Evolutionary conservation across 2,888 invertebrate genomes (phyloP).

Genomic region (Poecilus cupreus): DNA sequence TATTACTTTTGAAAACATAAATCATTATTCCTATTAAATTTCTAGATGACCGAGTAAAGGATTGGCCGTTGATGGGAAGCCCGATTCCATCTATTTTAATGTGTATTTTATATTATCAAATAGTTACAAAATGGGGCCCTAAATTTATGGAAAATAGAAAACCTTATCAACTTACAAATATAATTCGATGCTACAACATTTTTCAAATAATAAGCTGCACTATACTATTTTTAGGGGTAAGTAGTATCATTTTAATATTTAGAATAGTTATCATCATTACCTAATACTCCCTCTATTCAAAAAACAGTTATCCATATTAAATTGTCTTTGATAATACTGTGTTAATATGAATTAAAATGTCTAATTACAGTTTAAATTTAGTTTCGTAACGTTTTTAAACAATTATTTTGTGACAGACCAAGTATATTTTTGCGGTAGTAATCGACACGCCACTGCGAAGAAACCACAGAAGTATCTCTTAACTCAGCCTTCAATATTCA

Average conservation of each 20-base stretch:
- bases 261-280: too few relatives aligned
- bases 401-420: too few relatives aligned
- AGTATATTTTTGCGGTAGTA: too few relatives aligned
- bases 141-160: conserved; percentile 81
- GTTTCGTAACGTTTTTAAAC: too few relatives aligned
- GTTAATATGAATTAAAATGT: too few relatives aligned
- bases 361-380: too few relatives aligned
- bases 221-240: conserved; percentile 82
- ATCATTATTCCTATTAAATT: not conserved
- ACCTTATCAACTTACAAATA: conserved; percentile 79
- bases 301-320: too few relatives aligned
- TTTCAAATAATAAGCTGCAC: conserved; percentile 83
- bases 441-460: too few relatives aligned
- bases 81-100: conserved; percentile 73
- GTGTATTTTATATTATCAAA: conserved; percentile 72
- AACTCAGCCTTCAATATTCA: too few relatives aligned
- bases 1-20: not conserved
- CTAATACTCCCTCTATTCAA: too few relatives aligned
- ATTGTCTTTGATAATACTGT: too few relatives aligned
- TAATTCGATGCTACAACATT: conserved; percentile 87
- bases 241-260: conserved; percentile 65
- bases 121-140: conserved; percentile 75
- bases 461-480: too few relatives aligned
- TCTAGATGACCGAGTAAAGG: conserved; percentile 72
- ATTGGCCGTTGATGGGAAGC: conserved; percentile 75